Percentiles rank a stretch among this genome's conserved stretches.
These are phyloP conservation scores for Sebastes iracundus DNA, from an alignment of 2,797 vertebrate species.

Conservation along the genomic window DNA sequence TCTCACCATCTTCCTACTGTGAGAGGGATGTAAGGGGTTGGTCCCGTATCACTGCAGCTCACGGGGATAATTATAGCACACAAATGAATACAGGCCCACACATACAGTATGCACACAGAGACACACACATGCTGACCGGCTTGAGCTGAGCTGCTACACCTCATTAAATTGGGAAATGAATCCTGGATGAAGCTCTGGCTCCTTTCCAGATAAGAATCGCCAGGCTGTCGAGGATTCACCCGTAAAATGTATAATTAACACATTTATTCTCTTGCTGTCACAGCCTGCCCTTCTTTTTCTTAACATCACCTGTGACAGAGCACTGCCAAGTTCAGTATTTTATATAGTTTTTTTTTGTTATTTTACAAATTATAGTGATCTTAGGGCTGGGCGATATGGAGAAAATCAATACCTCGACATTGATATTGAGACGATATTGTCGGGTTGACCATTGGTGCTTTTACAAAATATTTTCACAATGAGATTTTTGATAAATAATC, in stretches of 20 bases:
- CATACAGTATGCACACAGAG: slow-evolving; percentile 20
- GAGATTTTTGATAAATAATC: too few species aligned
- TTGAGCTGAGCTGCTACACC: slow-evolving; percentile 67
- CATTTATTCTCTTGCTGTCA: slow-evolving; percentile 62
- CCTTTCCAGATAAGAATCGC: slow-evolving; percentile 70
- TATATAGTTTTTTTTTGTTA: not conserved
- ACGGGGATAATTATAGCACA: slow-evolving; percentile 57
- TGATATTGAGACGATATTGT: too few species aligned
- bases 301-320: slow-evolving; percentile 13
- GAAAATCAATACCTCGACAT: too few species aligned
- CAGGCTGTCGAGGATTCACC: slow-evolving; percentile 55
- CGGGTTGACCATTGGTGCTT: too few species aligned
- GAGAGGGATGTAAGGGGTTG: slow-evolving; percentile 37
- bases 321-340: slow-evolving; percentile 9
- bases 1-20: slow-evolving; percentile 37
- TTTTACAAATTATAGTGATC: not conserved
- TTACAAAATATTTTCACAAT: too few species aligned
- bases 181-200: slow-evolving; percentile 67
- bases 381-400: too few species aligned
- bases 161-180: slow-evolving; percentile 82
- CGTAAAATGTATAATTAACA: slow-evolving; percentile 68
- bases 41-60: slow-evolving; percentile 51
- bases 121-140: slow-evolving; percentile 52
- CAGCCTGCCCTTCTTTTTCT: not conserved
- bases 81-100: slow-evolving; percentile 21